Conservation (phyloP, 2,113 vertebrate species). For the Rhizomys pruinosus region DNA sequence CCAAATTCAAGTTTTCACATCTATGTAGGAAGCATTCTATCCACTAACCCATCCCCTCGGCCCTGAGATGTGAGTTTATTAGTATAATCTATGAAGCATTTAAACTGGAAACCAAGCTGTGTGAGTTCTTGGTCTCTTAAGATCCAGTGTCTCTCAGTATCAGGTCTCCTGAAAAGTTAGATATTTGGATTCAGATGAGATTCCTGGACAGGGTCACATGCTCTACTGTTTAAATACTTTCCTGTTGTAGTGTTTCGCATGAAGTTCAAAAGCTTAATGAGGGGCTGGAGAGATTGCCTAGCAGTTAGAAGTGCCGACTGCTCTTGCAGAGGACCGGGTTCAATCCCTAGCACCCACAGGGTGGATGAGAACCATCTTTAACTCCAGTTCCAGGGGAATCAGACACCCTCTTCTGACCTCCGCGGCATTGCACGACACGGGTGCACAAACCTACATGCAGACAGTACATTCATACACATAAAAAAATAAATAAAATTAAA, state of each 20-base stretch:
- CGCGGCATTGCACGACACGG: no score
- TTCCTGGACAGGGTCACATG: background rate
- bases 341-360: no score
- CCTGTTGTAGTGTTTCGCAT: conserved; percentile 10
- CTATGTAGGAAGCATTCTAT: background rate
- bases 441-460: no score
- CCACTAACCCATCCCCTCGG: background rate
- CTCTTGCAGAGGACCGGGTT: no score
- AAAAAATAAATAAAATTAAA: no score
- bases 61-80: conserved; percentile 2
- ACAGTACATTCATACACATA: no score
- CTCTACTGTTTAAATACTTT: conserved; percentile 30
- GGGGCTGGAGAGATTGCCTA: no score
- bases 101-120: conserved; percentile 5
- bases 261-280: conserved; percentile 54
- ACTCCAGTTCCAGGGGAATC: no score
- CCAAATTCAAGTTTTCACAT: background rate
- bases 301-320: no score
- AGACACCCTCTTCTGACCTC: no score
- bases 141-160: background rate
- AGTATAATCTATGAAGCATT: conserved; percentile 28
- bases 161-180: background rate
- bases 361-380: no score
- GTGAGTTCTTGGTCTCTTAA: background rate
- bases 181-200: conserved; percentile 29